phyloP scores from a whole-genome alignment of 35 echinoderm and acorn worm species.

The Acanthaster planci region DNA sequence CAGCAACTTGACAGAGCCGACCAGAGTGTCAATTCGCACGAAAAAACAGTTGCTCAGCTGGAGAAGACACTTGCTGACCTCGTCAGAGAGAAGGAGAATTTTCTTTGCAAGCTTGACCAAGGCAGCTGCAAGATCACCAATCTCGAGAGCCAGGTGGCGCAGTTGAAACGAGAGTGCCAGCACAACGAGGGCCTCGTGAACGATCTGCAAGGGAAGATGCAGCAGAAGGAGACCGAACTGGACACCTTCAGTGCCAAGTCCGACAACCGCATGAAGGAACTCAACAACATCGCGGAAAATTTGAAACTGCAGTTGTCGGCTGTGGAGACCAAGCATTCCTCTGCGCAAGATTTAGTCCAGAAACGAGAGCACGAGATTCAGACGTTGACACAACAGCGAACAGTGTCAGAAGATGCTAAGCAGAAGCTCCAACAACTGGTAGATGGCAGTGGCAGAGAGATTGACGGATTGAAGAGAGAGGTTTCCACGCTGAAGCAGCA shows the following conservation, averaged over 20 bases:
- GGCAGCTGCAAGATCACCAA: slow-evolving; percentile 61
- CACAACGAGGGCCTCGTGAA: slow-evolving; percentile 54
- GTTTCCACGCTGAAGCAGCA: slow-evolving; percentile 18
- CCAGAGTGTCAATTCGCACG: slow-evolving; percentile 58
- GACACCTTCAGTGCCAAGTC: slow-evolving; percentile 52
- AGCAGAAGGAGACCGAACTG: slow-evolving; percentile 66
- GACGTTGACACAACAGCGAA: slow-evolving; percentile 42
- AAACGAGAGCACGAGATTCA: slow-evolving; percentile 64
- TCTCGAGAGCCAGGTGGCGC: slow-evolving; percentile 67
- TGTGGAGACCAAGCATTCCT: slow-evolving; percentile 50
- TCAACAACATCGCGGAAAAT: slow-evolving; percentile 76
- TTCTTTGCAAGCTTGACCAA: slow-evolving; percentile 63
- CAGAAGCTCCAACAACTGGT: slow-evolving; percentile 50
- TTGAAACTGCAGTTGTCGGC: slow-evolving; percentile 71
- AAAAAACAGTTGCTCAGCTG: slow-evolving; percentile 47
- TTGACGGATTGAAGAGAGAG: slow-evolving; percentile 43
- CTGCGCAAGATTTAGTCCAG: slow-evolving; percentile 59
- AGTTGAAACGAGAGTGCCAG: slow-evolving; percentile 65
- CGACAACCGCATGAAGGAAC: slow-evolving; percentile 55
- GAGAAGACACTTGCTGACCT: slow-evolving; percentile 66
- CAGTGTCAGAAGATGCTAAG: slow-evolving; percentile 38
- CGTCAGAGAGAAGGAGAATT: slow-evolving; percentile 73
- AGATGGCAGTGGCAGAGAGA: slow-evolving; percentile 7
- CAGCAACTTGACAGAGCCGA: slow-evolving; percentile 56
- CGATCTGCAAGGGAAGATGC: slow-evolving; percentile 69